These are phyloP conservation scores for Drosophila chauvacae DNA, from an alignment of 1,140 invertebrate species.

Conservation along the genomic window DNA sequence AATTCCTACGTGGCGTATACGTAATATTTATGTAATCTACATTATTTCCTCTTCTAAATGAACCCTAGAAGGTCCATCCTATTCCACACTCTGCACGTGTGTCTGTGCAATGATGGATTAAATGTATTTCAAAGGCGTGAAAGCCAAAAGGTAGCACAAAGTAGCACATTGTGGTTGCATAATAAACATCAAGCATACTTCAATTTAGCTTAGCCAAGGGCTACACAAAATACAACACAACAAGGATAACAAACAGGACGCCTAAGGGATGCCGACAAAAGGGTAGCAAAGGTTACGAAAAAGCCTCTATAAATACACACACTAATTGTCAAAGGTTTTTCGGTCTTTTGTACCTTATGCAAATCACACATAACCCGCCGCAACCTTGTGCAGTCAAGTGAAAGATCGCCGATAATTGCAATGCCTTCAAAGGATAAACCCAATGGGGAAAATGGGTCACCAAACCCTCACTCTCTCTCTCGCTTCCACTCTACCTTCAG, in stretches of 20 bases:
- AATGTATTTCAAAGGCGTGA: conserved; percentile 82
- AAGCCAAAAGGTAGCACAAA: conserved; percentile 78
- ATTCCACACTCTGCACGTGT: conserved; percentile 17
- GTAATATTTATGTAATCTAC: background rate
- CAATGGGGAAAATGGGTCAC: conserved; percentile 15
- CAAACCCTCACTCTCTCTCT: conserved; percentile 3
- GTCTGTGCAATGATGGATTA: conserved; percentile 74
- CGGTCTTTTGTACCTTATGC: conserved; percentile 53
- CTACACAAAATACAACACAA: conserved; percentile 18
- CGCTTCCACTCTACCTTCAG: conserved; percentile 10
- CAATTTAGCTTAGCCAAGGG: conserved; percentile 66
- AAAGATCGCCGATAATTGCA: conserved; percentile 74
- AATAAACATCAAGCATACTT: conserved; percentile 69
- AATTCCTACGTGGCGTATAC: background rate
- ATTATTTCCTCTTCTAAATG: too few species aligned
- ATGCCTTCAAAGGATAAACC: conserved; percentile 38
- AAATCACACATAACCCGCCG: conserved; percentile 49
- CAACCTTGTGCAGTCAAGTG: conserved; percentile 65
- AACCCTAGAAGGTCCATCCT: conserved; percentile 6
- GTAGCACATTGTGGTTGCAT: conserved; percentile 75
- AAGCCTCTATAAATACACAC: conserved; percentile 42
- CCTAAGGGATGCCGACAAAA: conserved; percentile 5
- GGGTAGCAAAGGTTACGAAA: conserved; percentile 38
- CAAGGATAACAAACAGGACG: conserved; percentile 12
- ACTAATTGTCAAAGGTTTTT: conserved; percentile 74